Evolutionary conservation across 2,113 vertebrate genomes (phyloP), one percentile per base, ranked within the genome.

Genomic region (Gymnarchus niloticus): DNA sequence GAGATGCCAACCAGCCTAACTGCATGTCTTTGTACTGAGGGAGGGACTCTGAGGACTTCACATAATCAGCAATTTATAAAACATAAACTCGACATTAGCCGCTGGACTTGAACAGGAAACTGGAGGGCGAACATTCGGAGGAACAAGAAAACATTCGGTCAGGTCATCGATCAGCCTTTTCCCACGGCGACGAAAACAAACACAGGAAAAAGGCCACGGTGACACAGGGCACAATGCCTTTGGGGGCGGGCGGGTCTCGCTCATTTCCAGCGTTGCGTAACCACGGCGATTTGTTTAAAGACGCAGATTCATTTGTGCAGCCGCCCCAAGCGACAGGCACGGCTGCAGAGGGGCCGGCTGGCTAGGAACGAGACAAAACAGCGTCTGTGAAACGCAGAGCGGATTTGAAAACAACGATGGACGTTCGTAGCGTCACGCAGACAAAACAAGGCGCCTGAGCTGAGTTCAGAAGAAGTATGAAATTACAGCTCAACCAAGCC

Each of bases 101-200:
- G 10, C 65, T 25, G 19, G 19, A 25, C 9, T 17, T 8, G n/a
- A 28, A 73, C 9, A 41, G 65, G 33, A 10, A 12, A 73, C 28
- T 41, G 65, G 41, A 17, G 33, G 10, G 76, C 9, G 44, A 78
- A 21, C 44, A 1, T 25, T 9, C 76, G 14, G 56, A 37, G 8
- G 37, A 46, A 59, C 33, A 83, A 56, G 28, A 59, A 59, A 57
- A 46, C 52, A 48, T 25, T 25, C 44, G 33, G 37, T 9, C 33
- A 61, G 85, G 83, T 87, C 87, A 85, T 86, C 84, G 87, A 85
- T 88, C 91, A 90, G 89, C 91, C 90, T 86, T 90, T 88, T 91
- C 89, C 88, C 86, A 84, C 77, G 48, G 9, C 17, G 69, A 37
- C 81, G 28, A 83, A 81, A 44, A 56, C 33, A 51, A 83, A 83